A percentile compares a stretch with the other conserved stretches of the same genome.
These are phyloP conservation scores for Subacronicta megacephala DNA, from an alignment of 2,888 invertebrate genomes.

Conservation along the genomic window DNA sequence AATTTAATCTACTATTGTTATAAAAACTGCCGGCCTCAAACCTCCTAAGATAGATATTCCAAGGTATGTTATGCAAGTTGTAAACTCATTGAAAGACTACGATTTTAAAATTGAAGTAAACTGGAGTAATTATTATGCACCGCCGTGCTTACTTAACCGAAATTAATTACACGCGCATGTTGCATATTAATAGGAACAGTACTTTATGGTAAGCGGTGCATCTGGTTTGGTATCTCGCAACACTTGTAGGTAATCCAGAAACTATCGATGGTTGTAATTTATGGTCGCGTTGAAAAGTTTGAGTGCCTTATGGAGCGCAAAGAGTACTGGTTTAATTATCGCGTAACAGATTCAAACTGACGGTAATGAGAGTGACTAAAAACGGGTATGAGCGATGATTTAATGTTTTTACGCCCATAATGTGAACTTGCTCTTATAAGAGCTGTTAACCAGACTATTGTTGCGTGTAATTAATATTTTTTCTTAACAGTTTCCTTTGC, in stretches of 20 bases:
- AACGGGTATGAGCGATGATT: constrained; percentile 47
- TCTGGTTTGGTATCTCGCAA: constrained; percentile 41
- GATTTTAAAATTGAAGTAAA: constrained; percentile 4
- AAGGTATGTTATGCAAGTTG: not conserved
- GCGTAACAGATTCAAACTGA: constrained; percentile 55
- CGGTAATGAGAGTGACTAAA: constrained; percentile 52
- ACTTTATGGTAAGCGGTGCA: constrained; percentile 31
- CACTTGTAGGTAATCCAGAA: constrained; percentile 33
- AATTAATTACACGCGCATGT: constrained; percentile 21
- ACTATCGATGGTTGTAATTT: constrained; percentile 26
- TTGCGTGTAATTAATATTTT: constrained; percentile 47
- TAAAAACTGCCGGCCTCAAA: too few relatives aligned
- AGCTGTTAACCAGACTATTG: constrained; percentile 43
- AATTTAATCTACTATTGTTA: too few relatives aligned
- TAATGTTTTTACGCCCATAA: constrained; percentile 43
- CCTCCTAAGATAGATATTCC: too few relatives aligned
- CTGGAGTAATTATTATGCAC: constrained; percentile 22
- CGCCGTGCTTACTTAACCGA: constrained; percentile 26
- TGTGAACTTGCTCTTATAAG: constrained; percentile 43
- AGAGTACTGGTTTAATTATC: constrained; percentile 54
- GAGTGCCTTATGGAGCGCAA: constrained; percentile 40
- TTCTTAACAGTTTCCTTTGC: constrained; percentile 38
- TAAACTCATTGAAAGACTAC: not conserved
- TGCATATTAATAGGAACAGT: constrained; percentile 39
- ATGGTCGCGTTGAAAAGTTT: constrained; percentile 40